Base-by-base conservation (phyloP, 2,888 invertebrate species). In the Exocentrus adspersus region DNA sequence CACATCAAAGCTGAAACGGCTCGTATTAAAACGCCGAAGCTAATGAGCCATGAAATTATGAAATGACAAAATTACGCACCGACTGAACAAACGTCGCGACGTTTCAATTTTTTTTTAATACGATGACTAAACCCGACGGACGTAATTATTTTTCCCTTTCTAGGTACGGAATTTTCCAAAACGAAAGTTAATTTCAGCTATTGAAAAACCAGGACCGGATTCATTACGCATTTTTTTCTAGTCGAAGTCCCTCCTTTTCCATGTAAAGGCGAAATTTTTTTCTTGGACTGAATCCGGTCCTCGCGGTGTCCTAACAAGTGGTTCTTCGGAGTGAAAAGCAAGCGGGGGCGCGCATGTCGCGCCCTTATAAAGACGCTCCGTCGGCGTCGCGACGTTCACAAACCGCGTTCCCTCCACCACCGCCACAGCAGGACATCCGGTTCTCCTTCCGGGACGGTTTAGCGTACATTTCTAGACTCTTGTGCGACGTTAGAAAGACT, bases 321-420 rank as follows among this genome's bases (percentile, higher is more conserved):
- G 58, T 53, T 61, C 54, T 54, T 54, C 43, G 37, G 62, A 64
- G 66, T 65, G 65, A 56, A 61, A 59, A 61, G 60, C 62, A 60
- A 67, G 62, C 64, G 52, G 51, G 50, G 68, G 54, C 69, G 69
- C 69, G 69, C 69, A 69, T 69, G 69, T 62, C 67, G 56, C 64
- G 50, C 66, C 71, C 64, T 66, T 64, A 71, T 71, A 71, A 71
- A 71, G 69, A 69, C 71, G 69, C 71, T 67, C 64, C 30, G 63
- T 57, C 65, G 56, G 62, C 69, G 69, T 68, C 69, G 64, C 69
- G 69, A 69, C 71, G 71, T 61, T 64, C 71, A 71, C 63, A 71
- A 64, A 59, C 67, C 67, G 67, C 67, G 70, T 62, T 58, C 62
- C 67, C 70, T 67, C 51, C 65, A 67, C 66, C 68, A 67, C 59